Evolutionary conservation across 2,888 invertebrate species (phyloP).

Genomic region (Tiliacea citrago): DNA sequence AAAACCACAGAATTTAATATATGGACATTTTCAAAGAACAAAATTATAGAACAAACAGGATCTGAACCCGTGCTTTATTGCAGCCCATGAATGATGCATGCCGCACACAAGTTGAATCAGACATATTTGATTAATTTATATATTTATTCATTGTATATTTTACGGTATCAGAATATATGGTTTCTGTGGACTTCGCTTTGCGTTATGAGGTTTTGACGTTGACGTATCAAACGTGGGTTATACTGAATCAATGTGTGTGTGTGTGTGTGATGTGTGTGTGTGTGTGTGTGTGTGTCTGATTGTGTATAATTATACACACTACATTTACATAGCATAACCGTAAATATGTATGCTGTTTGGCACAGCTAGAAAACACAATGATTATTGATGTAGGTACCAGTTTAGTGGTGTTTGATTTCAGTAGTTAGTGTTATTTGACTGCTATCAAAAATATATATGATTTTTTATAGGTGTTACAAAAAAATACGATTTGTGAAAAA

Average conservation of each 20-base stretch:
- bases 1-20: constrained; percentile 35
- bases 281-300: too few species aligned
- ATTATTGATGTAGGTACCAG: neutral
- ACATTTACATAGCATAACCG: too few species aligned
- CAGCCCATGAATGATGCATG: constrained; percentile 61
- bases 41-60: constrained; percentile 33
- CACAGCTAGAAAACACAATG: neutral
- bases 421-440: neutral
- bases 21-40: constrained; percentile 4
- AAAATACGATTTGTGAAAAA: too few species aligned
- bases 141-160: constrained; percentile 58
- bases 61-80: constrained; percentile 45
- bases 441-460: too few species aligned
- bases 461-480: too few species aligned
- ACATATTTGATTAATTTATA: constrained; percentile 58
- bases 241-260: neutral
- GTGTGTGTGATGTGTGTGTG: too few species aligned
- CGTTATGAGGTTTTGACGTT: constrained; percentile 5
- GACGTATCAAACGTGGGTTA: neutral
- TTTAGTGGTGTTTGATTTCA: too few species aligned
- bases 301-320: too few species aligned
- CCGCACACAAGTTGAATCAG: constrained; percentile 46
- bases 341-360: neutral
- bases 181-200: constrained; percentile 30
- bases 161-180: constrained; percentile 25